Evolutionary conservation across 2,888 invertebrate species (phyloP), one percentile per base, ranked within the genome.

Genomic region (Scaptomyza caliginosa): DNA sequence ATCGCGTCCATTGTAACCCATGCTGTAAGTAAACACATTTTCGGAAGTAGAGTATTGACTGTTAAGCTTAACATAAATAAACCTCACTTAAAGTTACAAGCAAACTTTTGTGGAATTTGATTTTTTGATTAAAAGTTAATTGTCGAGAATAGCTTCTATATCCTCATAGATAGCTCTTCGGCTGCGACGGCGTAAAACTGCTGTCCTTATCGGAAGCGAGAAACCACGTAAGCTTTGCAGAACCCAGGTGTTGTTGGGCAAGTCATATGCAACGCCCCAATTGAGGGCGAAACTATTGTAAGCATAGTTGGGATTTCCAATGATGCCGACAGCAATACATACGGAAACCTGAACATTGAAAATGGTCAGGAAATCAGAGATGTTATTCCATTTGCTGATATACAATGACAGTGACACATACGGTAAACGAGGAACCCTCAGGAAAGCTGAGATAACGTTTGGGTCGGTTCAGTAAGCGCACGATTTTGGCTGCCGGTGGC

Each of bases 1-100:
- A 24, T 94, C 92, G 30, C 95, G 92, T 0, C 96, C 96, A 80
- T 94, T 93, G 87, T 95, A 95, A 3, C 96, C 96, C 94, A 96
- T 95, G 67, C 96, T 96, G 90, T 5, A 58, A 46, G 8, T 4
- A 34, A 7, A 19, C 4, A 30, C 8, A 16, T 11, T 5, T 16
- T 38, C 28, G 3, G 4, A 6, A 28, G 7, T n/a, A 19, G 10
- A 10, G 3, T 6, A 19, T 30, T 28, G 2, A 19, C 38, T n/a
- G n/a, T n/a, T n/a, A n/a, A n/a, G n/a, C n/a, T n/a, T n/a, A n/a
- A n/a, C n/a, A n/a, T n/a, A n/a, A n/a, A n/a, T n/a, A n/a, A n/a
- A n/a, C n/a, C n/a, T n/a, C n/a, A n/a, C n/a, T n/a, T n/a, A n/a
- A n/a, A n/a, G n/a, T n/a, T n/a, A n/a, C n/a, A n/a, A n/a, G n/a